These are phyloP conservation scores for Pissodes strobi DNA, from an alignment of 1,140 invertebrate species.

Conservation along the genomic window DNA sequence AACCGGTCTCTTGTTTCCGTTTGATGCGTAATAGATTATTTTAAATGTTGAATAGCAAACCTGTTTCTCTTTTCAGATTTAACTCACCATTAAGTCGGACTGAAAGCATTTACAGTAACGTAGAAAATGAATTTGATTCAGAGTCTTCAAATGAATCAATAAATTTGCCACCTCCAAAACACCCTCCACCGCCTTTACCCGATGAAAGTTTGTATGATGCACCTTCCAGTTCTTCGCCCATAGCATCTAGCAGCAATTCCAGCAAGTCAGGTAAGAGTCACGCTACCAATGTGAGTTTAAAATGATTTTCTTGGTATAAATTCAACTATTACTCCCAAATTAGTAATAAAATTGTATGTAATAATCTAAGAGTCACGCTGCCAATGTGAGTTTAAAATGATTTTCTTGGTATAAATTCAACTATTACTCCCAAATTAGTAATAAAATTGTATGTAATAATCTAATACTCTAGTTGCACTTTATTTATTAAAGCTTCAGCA, in stretches of 20 bases:
- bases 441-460: no score
- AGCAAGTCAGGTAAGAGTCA: conserved; percentile 51
- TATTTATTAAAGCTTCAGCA: no score
- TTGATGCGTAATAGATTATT: no score
- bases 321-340: no score
- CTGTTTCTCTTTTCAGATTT: conserved; percentile 44
- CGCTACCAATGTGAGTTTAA: conserved; percentile 4
- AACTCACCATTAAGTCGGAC: conserved; percentile 47
- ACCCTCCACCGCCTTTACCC: conserved; percentile 64
- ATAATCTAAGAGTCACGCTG: background rate
- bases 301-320: background rate
- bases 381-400: background rate
- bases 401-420: no score
- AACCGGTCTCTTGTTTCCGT: no score
- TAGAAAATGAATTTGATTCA: conserved; percentile 35
- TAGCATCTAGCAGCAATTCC: conserved; percentile 54
- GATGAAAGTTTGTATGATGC: conserved; percentile 64
- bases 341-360: no score
- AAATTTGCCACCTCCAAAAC: conserved; percentile 60
- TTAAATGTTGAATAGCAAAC: background rate
- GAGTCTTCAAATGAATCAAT: conserved; percentile 50
- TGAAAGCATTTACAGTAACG: conserved; percentile 45
- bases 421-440: no score
- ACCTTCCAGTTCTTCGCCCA: conserved; percentile 55
- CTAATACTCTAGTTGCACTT: background rate